Conservation (phyloP, 2,113 vertebrate species). For the Barnardius zonarius region DNA sequence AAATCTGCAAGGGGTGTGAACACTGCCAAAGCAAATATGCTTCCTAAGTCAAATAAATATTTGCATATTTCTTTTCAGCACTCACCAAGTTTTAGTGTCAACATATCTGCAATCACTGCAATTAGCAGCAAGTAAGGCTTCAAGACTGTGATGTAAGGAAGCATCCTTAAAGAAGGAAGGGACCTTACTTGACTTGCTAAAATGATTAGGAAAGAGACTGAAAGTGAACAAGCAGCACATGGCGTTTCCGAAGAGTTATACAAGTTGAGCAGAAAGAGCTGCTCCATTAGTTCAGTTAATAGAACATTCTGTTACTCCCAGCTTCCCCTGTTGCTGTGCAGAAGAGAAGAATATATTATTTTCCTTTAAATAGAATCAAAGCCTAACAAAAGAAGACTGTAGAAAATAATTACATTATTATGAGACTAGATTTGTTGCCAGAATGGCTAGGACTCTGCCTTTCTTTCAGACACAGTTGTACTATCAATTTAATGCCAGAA, state of each 20-base stretch:
- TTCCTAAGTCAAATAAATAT: slow-evolving; percentile 17
- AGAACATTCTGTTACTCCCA: slow-evolving; percentile 51
- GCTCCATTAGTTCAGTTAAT: slow-evolving; percentile 67
- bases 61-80: slow-evolving; percentile 22
- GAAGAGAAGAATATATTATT: slow-evolving; percentile 24
- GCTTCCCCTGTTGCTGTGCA: slow-evolving; percentile 1
- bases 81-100: not conserved
- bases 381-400: not conserved
- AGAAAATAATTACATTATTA: slow-evolving; percentile 41
- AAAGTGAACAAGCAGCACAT: slow-evolving; percentile 55
- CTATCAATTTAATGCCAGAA: slow-evolving; percentile 14
- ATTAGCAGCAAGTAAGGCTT: slow-evolving; percentile 19
- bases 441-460: not conserved
- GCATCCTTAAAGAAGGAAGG: slow-evolving; percentile 21
- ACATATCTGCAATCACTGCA: not conserved
- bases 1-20: not conserved
- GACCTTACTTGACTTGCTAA: slow-evolving; percentile 19
- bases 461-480: not conserved
- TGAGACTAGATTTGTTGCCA: slow-evolving; percentile 22
- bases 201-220: slow-evolving; percentile 53
- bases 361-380: slow-evolving; percentile 32
- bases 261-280: slow-evolving; percentile 46
- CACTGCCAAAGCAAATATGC: not conserved
- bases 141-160: slow-evolving; percentile 5
- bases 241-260: slow-evolving; percentile 21